These are phyloP conservation scores for Augiades crinisus DNA, from an alignment of 2,888 invertebrate genomes.

Conservation along the genomic window DNA sequence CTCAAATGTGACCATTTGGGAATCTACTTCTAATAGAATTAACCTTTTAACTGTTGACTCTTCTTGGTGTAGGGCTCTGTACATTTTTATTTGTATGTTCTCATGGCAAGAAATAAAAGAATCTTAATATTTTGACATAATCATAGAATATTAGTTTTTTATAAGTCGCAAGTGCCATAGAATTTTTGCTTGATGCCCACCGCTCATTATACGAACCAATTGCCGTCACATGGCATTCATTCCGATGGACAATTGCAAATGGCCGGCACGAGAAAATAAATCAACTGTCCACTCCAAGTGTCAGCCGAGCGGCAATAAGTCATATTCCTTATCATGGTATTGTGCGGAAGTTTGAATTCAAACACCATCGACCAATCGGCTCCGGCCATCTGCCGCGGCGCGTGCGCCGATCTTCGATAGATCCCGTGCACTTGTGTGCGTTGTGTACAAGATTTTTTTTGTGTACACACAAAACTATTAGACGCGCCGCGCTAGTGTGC, in stretches of 20 bases:
- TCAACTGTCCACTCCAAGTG: constrained; percentile 43
- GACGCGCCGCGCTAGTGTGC: constrained; percentile 46
- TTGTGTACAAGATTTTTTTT: constrained; percentile 50
- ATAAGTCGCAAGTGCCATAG: too few relatives aligned
- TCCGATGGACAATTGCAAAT: constrained; percentile 33
- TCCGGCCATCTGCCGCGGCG: constrained; percentile 70
- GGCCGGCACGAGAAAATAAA: constrained; percentile 48
- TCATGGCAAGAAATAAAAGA: too few relatives aligned
- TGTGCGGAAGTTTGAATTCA: constrained; percentile 73
- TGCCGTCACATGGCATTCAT: constrained; percentile 18
- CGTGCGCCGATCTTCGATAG: constrained; percentile 68
- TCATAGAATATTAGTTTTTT: too few relatives aligned
- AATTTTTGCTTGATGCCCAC: too few relatives aligned
- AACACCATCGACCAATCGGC: constrained; percentile 68
- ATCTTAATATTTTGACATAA: too few relatives aligned
- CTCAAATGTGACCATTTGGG: too few relatives aligned
- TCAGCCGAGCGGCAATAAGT: constrained; percentile 46
- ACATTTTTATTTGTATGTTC: too few relatives aligned
- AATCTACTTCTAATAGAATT: too few relatives aligned
- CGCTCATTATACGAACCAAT: constrained; percentile 6
- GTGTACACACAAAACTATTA: constrained; percentile 44
- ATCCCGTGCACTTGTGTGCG: constrained; percentile 57
- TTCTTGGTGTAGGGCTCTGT: too few relatives aligned
- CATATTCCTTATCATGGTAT: constrained; percentile 68
- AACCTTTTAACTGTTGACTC: too few relatives aligned